Evolutionary conservation across 2,888 invertebrate species (phyloP).

Genomic region (Stenotaenia linearis): DNA sequence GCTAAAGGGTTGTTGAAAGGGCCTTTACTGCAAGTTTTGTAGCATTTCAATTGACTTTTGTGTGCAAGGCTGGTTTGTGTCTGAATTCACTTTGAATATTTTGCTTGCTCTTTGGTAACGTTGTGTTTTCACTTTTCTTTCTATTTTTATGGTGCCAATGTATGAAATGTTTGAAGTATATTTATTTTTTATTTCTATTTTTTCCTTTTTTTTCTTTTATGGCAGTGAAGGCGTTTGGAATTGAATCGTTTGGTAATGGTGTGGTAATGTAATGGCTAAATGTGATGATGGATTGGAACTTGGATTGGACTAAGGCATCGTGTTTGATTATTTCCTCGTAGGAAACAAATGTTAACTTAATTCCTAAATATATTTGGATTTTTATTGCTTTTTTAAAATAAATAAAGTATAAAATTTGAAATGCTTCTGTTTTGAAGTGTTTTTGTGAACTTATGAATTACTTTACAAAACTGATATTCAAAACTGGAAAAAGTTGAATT

Average conservation of each 20-base stretch:
- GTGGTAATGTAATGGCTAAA: background rate
- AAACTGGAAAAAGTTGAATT: no score
- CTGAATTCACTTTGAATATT: constrained; percentile 19
- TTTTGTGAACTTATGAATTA: no score
- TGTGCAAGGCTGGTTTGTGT: constrained; percentile 1
- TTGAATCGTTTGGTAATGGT: background rate
- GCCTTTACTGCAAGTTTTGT: constrained; percentile 8
- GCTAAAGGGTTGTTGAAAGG: background rate
- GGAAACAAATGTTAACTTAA: no score
- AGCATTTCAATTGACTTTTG: constrained; percentile 24
- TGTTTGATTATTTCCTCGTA: no score
- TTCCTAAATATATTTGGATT: no score
- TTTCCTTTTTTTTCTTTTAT: background rate
- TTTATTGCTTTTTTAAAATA: no score
- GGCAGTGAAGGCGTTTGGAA: background rate
- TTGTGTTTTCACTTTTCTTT: background rate
- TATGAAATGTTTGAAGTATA: no score
- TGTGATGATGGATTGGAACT: background rate
- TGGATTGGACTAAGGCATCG: no score
- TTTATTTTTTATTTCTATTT: no score
- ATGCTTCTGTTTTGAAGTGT: no score
- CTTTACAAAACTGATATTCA: no score
- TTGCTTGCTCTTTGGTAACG: background rate
- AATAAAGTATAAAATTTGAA: no score
- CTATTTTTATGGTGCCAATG: background rate